Conservation (phyloP, 1,140 invertebrate species). For the Microplitis demolitor region DNA sequence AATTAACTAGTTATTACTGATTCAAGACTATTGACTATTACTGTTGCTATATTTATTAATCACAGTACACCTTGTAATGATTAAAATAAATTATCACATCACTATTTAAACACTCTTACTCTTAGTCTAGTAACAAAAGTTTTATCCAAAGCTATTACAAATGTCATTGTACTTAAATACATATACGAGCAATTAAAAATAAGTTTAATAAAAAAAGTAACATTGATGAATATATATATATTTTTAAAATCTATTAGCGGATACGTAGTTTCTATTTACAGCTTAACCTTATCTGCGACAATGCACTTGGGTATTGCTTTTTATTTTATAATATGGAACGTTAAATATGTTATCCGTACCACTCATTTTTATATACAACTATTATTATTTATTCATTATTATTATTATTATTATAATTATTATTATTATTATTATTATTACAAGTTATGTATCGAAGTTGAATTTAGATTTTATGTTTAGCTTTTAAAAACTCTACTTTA, state of each 20-base stretch:
- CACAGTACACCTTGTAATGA: no score
- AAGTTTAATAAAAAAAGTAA: slow-evolving; percentile 21
- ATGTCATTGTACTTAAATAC: background rate
- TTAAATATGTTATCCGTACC: slow-evolving; percentile 2
- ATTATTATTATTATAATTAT: no score
- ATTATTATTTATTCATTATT: no score
- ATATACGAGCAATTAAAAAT: background rate
- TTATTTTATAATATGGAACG: slow-evolving; percentile 26
- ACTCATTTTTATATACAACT: background rate
- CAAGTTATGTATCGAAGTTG: no score
- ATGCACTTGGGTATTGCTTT: slow-evolving; percentile 23
- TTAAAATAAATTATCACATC: no score
- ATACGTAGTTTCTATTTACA: slow-evolving; percentile 26
- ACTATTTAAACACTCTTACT: no score
- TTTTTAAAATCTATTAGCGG: slow-evolving; percentile 16
- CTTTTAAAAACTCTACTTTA: background rate
- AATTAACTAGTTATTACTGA: background rate
- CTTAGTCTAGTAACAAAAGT: no score
- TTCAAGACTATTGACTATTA: background rate
- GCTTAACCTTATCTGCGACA: slow-evolving; percentile 35
- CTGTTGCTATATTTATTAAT: no score
- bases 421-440: no score
- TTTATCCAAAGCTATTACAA: background rate
- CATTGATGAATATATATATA: background rate
- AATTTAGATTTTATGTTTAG: no score